Evolutionary conservation across 2,888 invertebrate species (phyloP).

Genomic region (Volucella inflata): DNA sequence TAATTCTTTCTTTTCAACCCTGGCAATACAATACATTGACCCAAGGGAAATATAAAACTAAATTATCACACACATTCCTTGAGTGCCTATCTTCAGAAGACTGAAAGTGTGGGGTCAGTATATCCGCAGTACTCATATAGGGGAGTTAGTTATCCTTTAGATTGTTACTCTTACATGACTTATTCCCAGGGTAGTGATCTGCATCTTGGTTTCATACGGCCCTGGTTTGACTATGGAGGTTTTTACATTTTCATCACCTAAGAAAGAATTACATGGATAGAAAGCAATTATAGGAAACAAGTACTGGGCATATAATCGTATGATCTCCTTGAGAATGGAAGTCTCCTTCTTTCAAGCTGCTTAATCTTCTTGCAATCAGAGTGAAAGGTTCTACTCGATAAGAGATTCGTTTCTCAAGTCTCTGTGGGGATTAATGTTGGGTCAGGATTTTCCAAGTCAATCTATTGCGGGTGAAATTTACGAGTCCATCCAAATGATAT

Average conservation of each 20-base stretch:
- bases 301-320: too few relatives aligned
- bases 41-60: constrained; percentile 49
- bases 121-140: background rate
- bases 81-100: constrained; percentile 13
- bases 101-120: background rate
- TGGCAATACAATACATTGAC: constrained; percentile 22
- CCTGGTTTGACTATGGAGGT: background rate
- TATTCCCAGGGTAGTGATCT: constrained; percentile 36
- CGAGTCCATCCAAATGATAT: too few relatives aligned
- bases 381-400: too few relatives aligned
- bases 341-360: too few relatives aligned
- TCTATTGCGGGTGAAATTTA: too few relatives aligned
- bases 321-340: too few relatives aligned
- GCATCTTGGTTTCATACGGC: background rate
- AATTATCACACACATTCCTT: constrained; percentile 27
- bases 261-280: too few relatives aligned
- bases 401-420: too few relatives aligned
- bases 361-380: too few relatives aligned
- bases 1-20: constrained; percentile 33
- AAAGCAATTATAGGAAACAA: too few relatives aligned
- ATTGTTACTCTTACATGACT: background rate
- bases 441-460: too few relatives aligned
- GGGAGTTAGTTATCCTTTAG: background rate
- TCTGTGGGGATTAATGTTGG: too few relatives aligned
- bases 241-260: background rate